These are phyloP conservation scores for Teleogryllus oceanicus DNA, from an alignment of 2,888 invertebrate species.

Conservation along the genomic window DNA sequence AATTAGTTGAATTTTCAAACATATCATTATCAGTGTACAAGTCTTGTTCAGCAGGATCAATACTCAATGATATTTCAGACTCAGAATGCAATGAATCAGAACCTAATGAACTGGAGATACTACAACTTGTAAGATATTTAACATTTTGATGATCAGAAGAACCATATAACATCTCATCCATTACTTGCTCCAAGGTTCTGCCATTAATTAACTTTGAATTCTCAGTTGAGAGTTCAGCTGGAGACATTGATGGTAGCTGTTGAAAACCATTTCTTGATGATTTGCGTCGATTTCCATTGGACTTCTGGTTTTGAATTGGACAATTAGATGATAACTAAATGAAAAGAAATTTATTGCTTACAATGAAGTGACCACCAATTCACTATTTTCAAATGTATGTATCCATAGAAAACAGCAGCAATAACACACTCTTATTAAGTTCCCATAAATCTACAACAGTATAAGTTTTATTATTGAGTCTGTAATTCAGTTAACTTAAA, in stretches of 20 bases:
- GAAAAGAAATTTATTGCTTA: too few species aligned
- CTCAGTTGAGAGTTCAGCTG: neutral
- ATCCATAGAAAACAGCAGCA: too few species aligned
- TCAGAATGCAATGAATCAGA: neutral
- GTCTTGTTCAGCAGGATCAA: too few species aligned
- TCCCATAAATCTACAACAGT: too few species aligned
- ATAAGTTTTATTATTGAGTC: too few species aligned
- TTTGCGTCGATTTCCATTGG: neutral
- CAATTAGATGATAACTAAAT: neutral
- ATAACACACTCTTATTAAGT: too few species aligned
- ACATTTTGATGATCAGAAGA: neutral
- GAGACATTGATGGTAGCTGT: neutral
- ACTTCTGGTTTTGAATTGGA: neutral
- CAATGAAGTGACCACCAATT: too few species aligned
- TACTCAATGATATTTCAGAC: neutral
- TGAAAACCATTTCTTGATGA: neutral
- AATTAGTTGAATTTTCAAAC: too few species aligned
- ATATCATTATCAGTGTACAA: too few species aligned
- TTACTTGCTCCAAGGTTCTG: conserved; percentile 21
- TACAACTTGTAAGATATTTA: neutral
- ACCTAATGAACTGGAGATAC: neutral
- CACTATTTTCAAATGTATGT: too few species aligned
- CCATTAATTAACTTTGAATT: conserved; percentile 6
- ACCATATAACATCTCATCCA: conserved; percentile 19
- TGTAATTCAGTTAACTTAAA: too few species aligned